Percentiles rank a stretch among this genome's conserved stretches.
These are phyloP conservation scores for Aphidoletes aphidimyza DNA, from an alignment of 2,888 invertebrate species.

Conservation along the genomic window DNA sequence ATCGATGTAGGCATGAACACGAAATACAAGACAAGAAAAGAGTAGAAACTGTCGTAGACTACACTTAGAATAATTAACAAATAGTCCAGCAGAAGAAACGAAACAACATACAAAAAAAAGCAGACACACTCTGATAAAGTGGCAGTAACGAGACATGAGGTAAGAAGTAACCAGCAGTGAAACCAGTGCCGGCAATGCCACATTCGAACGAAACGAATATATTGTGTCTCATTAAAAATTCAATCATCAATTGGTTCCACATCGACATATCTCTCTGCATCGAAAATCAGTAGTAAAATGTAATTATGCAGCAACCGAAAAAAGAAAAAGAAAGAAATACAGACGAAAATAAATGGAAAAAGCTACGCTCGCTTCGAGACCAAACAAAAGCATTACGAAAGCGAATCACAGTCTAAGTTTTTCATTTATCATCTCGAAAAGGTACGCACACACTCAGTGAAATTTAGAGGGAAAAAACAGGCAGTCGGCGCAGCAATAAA, in stretches of 20 bases:
- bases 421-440: slow-evolving; percentile 50
- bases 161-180: slow-evolving; percentile 20
- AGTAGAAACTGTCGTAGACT: slow-evolving; percentile 41
- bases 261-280: slow-evolving; percentile 37
- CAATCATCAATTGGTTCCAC: slow-evolving; percentile 55
- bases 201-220: background rate
- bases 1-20: background rate
- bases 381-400: slow-evolving; percentile 27
- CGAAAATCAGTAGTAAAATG: slow-evolving; percentile 37
- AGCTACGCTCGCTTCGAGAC: slow-evolving; percentile 2
- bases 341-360: slow-evolving; percentile 47
- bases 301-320: slow-evolving; percentile 30
- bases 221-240: slow-evolving; percentile 54
- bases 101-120: slow-evolving; percentile 5
- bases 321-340: no score
- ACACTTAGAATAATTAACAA: slow-evolving; percentile 41
- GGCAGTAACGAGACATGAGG: background rate
- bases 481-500: background rate
- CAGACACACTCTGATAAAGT: background rate
- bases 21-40: background rate
- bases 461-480: no score
- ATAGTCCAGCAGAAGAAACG: background rate
- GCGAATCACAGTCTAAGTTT: slow-evolving; percentile 37
- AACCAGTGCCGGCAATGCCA: background rate
- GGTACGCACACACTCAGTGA: no score